Percentiles rank a stretch among this genome's conserved stretches.
These are phyloP conservation scores for Phrynocephalus vlangalii DNA, from an alignment of 2,797 vertebrate species.

Conservation along the genomic window DNA sequence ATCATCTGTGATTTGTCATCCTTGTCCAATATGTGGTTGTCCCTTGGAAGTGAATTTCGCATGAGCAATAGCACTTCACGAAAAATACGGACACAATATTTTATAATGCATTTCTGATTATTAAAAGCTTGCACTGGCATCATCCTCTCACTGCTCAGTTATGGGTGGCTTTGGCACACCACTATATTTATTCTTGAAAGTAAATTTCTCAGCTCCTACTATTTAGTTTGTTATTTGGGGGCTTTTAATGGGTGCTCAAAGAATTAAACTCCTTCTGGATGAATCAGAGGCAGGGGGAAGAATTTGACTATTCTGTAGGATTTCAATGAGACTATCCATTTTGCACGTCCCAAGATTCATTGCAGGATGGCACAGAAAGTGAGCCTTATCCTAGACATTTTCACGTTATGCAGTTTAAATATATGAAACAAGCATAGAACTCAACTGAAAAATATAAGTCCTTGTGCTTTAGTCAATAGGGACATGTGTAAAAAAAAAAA, in stretches of 20 bases:
- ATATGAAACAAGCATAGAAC: too few relatives aligned
- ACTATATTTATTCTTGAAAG: neutral
- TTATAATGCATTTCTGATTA: neutral
- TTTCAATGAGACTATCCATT: neutral
- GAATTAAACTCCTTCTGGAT: too few relatives aligned
- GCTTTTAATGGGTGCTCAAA: neutral
- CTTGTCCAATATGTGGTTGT: neutral
- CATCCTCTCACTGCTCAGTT: neutral
- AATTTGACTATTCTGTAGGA: too few relatives aligned
- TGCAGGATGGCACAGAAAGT: neutral
- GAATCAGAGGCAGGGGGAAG: too few relatives aligned
- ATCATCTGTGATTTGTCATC: slow-evolving; percentile 16
- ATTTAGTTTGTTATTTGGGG: neutral
- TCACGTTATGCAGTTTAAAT: neutral
- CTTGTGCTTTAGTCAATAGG: neutral
- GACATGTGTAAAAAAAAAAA: neutral
- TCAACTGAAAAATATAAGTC: neutral
- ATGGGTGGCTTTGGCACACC: neutral
- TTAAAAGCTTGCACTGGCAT: neutral
- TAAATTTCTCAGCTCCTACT: neutral
- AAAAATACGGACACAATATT: neutral
- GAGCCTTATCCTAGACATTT: neutral
- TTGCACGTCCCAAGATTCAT: neutral
- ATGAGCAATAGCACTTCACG: slow-evolving; percentile 2
- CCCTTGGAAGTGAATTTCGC: slow-evolving; percentile 19